Conservation (phyloP, 1,140 invertebrate species). For the Meloidogyne floridensis region DNA sequence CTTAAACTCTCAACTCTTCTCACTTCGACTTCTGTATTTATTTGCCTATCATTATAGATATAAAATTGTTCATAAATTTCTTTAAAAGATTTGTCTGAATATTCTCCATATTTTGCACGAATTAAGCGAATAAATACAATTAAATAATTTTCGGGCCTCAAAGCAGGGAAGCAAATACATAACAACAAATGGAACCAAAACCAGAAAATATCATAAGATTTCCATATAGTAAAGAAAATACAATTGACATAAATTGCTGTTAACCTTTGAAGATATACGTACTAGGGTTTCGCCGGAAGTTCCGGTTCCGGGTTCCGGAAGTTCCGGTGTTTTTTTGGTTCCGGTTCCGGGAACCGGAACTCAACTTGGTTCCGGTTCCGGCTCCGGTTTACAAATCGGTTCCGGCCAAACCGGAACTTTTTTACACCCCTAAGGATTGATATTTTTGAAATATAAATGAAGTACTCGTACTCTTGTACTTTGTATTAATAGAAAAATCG, state of each 20-base stretch:
- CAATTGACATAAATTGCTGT: conserved; percentile 49
- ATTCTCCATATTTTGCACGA: conserved; percentile 23
- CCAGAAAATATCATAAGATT: conserved; percentile 48
- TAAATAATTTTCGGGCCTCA: conserved; percentile 47
- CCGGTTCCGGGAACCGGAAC: too few relatives aligned
- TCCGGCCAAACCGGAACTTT: too few relatives aligned
- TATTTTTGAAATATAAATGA: too few relatives aligned
- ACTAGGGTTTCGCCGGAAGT: too few relatives aligned
- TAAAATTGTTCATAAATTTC: conserved; percentile 45
- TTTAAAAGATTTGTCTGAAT: conserved; percentile 43
- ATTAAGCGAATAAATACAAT: conserved; percentile 39
- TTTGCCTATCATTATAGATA: neutral
- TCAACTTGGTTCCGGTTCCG: too few relatives aligned
- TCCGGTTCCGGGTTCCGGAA: too few relatives aligned
- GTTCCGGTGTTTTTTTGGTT: too few relatives aligned
- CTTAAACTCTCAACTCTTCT: conserved; percentile 35
- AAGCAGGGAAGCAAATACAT: conserved; percentile 42
- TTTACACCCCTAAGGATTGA: too few relatives aligned
- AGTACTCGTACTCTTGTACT: too few relatives aligned
- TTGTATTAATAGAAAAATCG: too few relatives aligned
- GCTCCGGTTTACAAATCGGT: too few relatives aligned
- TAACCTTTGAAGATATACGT: conserved; percentile 16
- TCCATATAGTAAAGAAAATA: conserved; percentile 49
- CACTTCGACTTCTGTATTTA: conserved; percentile 36
- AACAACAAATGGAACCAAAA: conserved; percentile 47